Base-by-base conservation (phyloP, 2,888 invertebrate genomes). In the Dicroscelio sp. region DNA sequence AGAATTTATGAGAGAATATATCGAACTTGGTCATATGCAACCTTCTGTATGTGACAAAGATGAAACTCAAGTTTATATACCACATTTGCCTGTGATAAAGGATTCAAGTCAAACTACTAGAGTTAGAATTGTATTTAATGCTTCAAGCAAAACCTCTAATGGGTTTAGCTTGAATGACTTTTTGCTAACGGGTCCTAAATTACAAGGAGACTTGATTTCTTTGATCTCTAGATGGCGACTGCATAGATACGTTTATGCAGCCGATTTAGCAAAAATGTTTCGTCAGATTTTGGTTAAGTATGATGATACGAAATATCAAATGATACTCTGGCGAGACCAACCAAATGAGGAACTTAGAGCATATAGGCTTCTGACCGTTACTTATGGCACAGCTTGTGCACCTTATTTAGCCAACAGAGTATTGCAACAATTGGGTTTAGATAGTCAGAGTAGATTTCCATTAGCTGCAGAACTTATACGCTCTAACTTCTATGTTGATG, bases 121-220 rank as follows among this genome's bases (percentile, higher is more conserved):
- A 35, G 20, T 79, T 30, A 38, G 65, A 2, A 65, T 79, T 27
- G 79, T 79, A 25, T 79, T 65, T 25, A 63, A 79, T 25, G 79
- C 79, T 1, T 79, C 65, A n/a, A 6, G 20, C 4, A n/a, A 14
- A 14, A 38, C 60, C 3, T 35, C 60, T 4, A 78, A 63, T 35
- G 3, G 0, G 0, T 23, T 12, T 2, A 30, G 25, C 20, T 14
- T 79, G 20, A 79, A 79, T 35, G 27, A 63, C 6, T 27, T n/a
- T 17, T 30, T n/a, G 20, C 20, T 63, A 1, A 30, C 43, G 6
- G 79, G 79, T 33, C 79, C 63, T 17, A 79, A 79, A 30, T 20
- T 79, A 1, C 63, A 79, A 65, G 5, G 30, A 1, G 79, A 79
- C 4, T 14, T 79, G 27, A 2, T 20, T 4, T 2, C 14, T 1